Conservation (phyloP, 1,140 invertebrate genomes). For the Drosophila pandora region DNA sequence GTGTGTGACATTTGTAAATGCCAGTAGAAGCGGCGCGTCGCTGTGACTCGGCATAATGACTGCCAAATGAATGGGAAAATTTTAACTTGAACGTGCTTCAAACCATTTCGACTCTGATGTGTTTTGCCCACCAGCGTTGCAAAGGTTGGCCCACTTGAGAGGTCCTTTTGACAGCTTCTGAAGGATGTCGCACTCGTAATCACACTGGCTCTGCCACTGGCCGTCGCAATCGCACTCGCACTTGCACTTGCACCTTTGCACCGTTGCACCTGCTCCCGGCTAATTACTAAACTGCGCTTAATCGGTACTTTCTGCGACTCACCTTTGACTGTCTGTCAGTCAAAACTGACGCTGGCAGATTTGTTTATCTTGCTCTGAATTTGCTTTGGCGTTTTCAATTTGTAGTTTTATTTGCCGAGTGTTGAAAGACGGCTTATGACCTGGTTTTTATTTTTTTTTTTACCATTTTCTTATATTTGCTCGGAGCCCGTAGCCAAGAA, state of each 20-base stretch:
- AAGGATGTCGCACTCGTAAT: slow-evolving; percentile 17
- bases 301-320: slow-evolving; percentile 26
- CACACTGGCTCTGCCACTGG: slow-evolving; percentile 6
- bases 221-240: slow-evolving; percentile 22
- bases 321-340: slow-evolving; percentile 25
- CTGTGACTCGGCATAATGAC: slow-evolving; percentile 52
- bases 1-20: slow-evolving; percentile 72
- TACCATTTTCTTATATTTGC: slow-evolving; percentile 2
- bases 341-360: slow-evolving; percentile 3
- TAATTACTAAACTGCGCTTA: slow-evolving; percentile 66
- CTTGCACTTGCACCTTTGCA: slow-evolving; percentile 3
- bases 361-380: slow-evolving; percentile 14
- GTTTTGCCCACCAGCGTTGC: slow-evolving; percentile 22
- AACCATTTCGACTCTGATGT: slow-evolving; percentile 32
- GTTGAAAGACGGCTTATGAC: slow-evolving; percentile 39
- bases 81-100: slow-evolving; percentile 41
- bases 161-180: slow-evolving; percentile 15
- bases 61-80: slow-evolving; percentile 74
- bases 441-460: slow-evolving; percentile 24
- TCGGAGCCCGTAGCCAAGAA: slow-evolving; percentile 23
- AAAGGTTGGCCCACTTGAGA: slow-evolving; percentile 9
- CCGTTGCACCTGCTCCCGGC: slow-evolving; percentile 10
- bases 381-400: slow-evolving; percentile 43
- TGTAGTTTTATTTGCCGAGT: slow-evolving; percentile 44
- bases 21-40: slow-evolving; percentile 11